A percentile compares a stretch with the other conserved stretches of the same genome.
These are phyloP conservation scores for Cataglyphis cursor DNA, from an alignment of 2,888 invertebrate species.

Conservation along the genomic window DNA sequence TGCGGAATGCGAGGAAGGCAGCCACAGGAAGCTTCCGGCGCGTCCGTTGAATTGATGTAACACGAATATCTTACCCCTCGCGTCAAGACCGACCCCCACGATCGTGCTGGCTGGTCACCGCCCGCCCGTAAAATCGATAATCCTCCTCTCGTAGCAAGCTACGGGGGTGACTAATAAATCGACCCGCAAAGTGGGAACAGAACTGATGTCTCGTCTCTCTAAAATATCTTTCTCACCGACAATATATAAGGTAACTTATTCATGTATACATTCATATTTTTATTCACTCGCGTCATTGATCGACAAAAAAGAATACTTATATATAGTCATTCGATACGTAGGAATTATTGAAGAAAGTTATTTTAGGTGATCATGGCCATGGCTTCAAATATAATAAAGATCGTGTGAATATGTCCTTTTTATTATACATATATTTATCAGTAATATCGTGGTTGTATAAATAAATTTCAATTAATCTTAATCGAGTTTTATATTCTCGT, in stretches of 20 bases:
- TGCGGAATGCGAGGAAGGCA: constrained; percentile 23
- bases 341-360: not conserved
- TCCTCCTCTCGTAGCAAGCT: constrained; percentile 25
- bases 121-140: constrained; percentile 50
- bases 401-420: not conserved
- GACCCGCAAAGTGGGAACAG: constrained; percentile 19
- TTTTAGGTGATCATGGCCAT: not conserved
- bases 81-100: constrained; percentile 6
- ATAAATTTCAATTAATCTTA: not conserved
- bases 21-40: constrained; percentile 22
- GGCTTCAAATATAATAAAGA: not conserved
- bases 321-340: not conserved
- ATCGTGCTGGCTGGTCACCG: constrained; percentile 38
- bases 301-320: not conserved
- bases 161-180: constrained; percentile 33
- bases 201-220: constrained; percentile 18
- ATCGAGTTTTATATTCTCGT: not conserved
- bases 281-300: not conserved
- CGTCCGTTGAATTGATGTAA: constrained; percentile 42
- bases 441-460: not conserved
- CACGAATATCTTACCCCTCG: constrained; percentile 45
- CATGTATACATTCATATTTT: not conserved
- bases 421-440: not conserved
- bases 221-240: constrained; percentile 10
- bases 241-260: constrained; percentile 21